Percentiles rank a stretch among this genome's conserved stretches.
phyloP scores from a whole-genome alignment of 2,113 vertebrate species.

The Pterocles gutturalis region DNA sequence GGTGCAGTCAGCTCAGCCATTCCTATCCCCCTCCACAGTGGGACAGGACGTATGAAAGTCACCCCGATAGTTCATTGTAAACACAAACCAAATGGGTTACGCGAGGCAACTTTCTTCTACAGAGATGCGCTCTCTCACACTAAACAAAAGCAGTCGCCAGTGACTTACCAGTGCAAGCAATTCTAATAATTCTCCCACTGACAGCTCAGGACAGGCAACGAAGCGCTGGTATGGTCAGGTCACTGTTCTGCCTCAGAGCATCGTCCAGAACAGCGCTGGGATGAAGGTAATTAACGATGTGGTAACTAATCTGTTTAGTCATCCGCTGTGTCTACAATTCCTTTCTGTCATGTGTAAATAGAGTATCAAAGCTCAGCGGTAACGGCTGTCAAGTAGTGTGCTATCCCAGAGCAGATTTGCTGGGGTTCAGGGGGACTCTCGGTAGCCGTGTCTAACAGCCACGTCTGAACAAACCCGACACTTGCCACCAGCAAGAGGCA shows the following conservation, averaged over 20 bases:
- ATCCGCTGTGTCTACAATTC: background rate
- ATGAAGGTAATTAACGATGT: slow-evolving; percentile 48
- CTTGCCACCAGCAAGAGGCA: background rate
- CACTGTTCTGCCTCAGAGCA: background rate
- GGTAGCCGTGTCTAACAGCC: background rate
- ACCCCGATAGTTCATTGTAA: background rate
- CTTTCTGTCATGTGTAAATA: background rate
- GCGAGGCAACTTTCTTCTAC: background rate
- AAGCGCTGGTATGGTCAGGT: background rate
- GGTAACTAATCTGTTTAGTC: slow-evolving; percentile 45
- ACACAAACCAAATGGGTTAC: background rate
- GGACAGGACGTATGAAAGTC: background rate
- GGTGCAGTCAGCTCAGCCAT: background rate
- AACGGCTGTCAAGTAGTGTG: background rate
- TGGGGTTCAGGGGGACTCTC: background rate
- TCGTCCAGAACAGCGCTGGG: background rate
- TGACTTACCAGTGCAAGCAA: slow-evolving; percentile 37
- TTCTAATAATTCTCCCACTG: slow-evolving; percentile 53
- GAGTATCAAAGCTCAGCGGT: background rate
- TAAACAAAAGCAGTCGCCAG: background rate
- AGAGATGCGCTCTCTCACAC: background rate
- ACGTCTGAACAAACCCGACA: fast-evolving
- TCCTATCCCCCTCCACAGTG: background rate
- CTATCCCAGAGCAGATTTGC: background rate
- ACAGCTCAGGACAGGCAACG: slow-evolving; percentile 24